phyloP scores from a whole-genome alignment of 2,888 invertebrate species.

The Cantharis flavilabris region DNA sequence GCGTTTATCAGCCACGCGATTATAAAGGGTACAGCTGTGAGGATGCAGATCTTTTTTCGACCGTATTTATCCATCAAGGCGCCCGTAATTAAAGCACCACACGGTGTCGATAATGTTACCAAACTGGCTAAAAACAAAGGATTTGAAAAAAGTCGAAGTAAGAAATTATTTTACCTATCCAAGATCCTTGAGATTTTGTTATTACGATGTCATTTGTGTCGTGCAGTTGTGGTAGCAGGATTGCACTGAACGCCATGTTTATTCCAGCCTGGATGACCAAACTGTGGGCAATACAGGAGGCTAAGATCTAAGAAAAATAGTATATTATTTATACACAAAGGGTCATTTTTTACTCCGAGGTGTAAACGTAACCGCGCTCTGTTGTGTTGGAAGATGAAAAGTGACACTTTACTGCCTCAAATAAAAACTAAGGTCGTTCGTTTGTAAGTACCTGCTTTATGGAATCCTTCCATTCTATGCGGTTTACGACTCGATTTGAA shows the following conservation, averaged over 20 bases:
- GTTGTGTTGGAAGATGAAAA: too few relatives aligned
- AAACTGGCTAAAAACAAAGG: slow-evolving; percentile 58
- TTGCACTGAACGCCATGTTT: slow-evolving; percentile 63
- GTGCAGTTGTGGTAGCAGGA: slow-evolving; percentile 59
- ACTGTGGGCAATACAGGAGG: slow-evolving; percentile 56
- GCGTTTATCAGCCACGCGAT: slow-evolving; percentile 58
- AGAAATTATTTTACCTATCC: slow-evolving; percentile 58
- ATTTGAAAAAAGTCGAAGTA: slow-evolving; percentile 18
- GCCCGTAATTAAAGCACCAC: slow-evolving; percentile 60
- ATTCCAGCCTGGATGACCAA: slow-evolving; percentile 62
- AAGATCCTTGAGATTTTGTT: slow-evolving; percentile 58
- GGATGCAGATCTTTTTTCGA: slow-evolving; percentile 56
- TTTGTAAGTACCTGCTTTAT: background rate
- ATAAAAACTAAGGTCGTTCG: too few relatives aligned
- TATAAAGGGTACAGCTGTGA: slow-evolving; percentile 56
- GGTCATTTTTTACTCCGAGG: too few relatives aligned
- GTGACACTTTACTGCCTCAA: too few relatives aligned
- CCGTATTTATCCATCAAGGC: slow-evolving; percentile 63
- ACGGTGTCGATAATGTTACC: slow-evolving; percentile 59
- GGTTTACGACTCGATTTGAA: background rate
- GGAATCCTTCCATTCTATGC: background rate
- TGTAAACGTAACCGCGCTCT: too few relatives aligned
- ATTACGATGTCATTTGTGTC: slow-evolving; percentile 52
- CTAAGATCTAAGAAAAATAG: slow-evolving; percentile 50
- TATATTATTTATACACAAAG: too few relatives aligned